Percentiles rank a stretch among this genome's conserved stretches.
Evolutionary conservation across 2,888 invertebrate species (phyloP).

Genomic region (Sceliomorpha sp.): DNA sequence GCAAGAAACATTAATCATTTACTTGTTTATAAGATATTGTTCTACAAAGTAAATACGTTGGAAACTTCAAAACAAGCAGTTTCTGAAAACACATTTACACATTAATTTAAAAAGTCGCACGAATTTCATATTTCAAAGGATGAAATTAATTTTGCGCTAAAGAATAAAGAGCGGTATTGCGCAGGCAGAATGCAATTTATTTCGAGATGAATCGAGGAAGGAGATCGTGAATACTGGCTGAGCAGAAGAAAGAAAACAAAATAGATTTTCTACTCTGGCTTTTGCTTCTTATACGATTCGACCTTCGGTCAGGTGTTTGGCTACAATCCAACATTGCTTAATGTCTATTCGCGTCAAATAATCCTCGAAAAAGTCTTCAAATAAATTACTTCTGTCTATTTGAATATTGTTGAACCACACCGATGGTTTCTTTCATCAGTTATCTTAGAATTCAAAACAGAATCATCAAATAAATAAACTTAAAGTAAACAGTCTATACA

Average conservation of each 20-base stretch:
- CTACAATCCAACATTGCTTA: conserved; percentile 61
- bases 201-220: conserved; percentile 28
- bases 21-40: no score
- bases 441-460: no score
- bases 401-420: conserved; percentile 10
- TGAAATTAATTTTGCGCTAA: conserved; percentile 27
- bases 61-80: no score
- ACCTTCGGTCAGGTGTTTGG: conserved; percentile 59
- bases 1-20: no score
- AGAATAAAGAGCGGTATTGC: conserved; percentile 13
- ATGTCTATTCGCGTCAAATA: conserved; percentile 53
- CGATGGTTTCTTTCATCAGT: no score
- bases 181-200: conserved; percentile 36
- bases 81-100: no score
- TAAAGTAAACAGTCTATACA: no score
- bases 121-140: conserved; percentile 1
- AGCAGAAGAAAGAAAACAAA: conserved; percentile 35
- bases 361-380: conserved; percentile 24
- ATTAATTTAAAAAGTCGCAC: not conserved
- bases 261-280: conserved; percentile 47
- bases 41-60: no score
- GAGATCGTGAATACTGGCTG: conserved; percentile 19
- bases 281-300: conserved; percentile 47
- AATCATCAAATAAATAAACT: no score
- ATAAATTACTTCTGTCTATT: conserved; percentile 9